A percentile compares a stretch with the other conserved stretches of the same genome.
phyloP scores from a whole-genome alignment of 2,888 invertebrate species.

The Spisula subtruncata region DNA sequence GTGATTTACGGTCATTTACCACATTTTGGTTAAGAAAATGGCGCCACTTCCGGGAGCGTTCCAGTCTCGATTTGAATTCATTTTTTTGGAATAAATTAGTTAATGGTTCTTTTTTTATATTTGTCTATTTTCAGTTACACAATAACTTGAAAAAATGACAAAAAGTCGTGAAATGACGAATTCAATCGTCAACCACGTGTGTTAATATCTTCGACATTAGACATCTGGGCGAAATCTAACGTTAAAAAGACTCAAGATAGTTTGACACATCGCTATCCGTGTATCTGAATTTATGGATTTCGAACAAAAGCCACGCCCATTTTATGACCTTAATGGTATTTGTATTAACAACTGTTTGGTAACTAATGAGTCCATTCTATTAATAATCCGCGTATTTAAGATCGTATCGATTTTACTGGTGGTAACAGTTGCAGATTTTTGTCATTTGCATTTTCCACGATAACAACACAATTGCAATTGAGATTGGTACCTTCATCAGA shows the following conservation, averaged over 20 bases:
- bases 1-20: slow-evolving; percentile 16
- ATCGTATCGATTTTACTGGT: neutral
- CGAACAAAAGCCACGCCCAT: neutral
- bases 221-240: neutral
- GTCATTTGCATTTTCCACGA: slow-evolving; percentile 12
- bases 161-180: neutral
- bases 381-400: neutral
- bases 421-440: slow-evolving; percentile 18
- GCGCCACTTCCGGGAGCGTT: neutral
- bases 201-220: neutral
- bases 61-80: neutral
- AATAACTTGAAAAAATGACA: neutral
- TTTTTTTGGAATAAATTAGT: neutral
- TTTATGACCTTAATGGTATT: slow-evolving; percentile 23
- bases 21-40: neutral
- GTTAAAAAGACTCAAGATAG: neutral
- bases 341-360: neutral
- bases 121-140: neutral
- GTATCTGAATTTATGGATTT: neutral
- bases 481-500: neutral
- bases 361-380: neutral
- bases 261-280: neutral
- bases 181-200: neutral
- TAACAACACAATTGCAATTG: neutral
- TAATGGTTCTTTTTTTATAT: neutral